These are phyloP conservation scores for Cydia strobilella DNA, from an alignment of 1,140 invertebrate genomes.

Conservation along the genomic window DNA sequence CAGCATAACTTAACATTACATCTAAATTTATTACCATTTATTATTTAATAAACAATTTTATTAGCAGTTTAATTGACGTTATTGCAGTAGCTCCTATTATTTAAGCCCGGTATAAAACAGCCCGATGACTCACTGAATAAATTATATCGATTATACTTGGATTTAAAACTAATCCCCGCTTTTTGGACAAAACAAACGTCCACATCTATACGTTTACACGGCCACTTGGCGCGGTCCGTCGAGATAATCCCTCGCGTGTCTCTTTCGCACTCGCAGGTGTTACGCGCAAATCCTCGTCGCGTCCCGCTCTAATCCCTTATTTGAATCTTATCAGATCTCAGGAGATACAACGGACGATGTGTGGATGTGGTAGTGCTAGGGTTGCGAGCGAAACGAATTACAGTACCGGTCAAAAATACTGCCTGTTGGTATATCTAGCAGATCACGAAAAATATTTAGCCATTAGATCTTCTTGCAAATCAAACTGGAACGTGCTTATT, in stretches of 20 bases:
- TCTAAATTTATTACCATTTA: background rate
- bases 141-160: constrained; percentile 15
- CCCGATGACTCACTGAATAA: background rate
- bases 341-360: constrained; percentile 72
- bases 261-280: constrained; percentile 54
- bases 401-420: background rate
- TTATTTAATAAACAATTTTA: background rate
- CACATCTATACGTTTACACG: constrained; percentile 25
- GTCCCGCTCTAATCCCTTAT: constrained; percentile 80
- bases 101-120: background rate
- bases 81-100: background rate
- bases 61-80: background rate
- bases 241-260: constrained; percentile 75
- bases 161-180: constrained; percentile 22
- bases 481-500: background rate
- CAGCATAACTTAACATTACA: background rate
- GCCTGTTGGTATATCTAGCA: no score
- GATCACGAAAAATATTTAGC: no score
- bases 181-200: constrained; percentile 29
- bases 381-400: constrained; percentile 43
- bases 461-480: no score
- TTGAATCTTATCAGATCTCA: constrained; percentile 81
- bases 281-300: constrained; percentile 68
- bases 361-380: constrained; percentile 69
- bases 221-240: constrained; percentile 66